Conservation (phyloP, 2,888 invertebrate species). For the Vannuccia rotundouncinata region DNA sequence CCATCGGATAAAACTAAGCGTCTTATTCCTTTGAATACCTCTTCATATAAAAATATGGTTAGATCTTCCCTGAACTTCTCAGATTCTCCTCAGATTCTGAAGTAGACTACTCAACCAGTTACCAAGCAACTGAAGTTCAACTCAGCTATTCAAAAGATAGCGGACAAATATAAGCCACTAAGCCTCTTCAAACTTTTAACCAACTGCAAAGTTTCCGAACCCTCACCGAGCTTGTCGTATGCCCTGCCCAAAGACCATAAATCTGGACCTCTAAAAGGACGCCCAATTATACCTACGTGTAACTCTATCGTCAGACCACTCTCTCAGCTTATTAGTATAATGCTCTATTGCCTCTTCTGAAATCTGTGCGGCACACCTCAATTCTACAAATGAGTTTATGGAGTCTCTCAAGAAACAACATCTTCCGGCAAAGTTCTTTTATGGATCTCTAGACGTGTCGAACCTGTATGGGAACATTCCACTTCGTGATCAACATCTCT, state of each 20-base stretch:
- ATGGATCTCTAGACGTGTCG: neutral
- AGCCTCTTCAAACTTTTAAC: neutral
- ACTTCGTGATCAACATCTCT: neutral
- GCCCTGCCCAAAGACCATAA: slow-evolving; percentile 4
- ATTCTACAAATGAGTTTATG: neutral
- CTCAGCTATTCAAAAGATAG: slow-evolving; percentile 2
- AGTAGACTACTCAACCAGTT: neutral
- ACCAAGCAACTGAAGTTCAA: slow-evolving; percentile 21
- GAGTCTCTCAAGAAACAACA: neutral
- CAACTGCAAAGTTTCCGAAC: neutral
- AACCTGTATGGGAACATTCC: neutral
- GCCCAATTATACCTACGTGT: neutral
- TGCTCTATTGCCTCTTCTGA: neutral
- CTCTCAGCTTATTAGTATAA: neutral
- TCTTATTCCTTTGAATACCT: too few species aligned
- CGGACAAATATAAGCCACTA: neutral
- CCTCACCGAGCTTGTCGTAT: neutral
- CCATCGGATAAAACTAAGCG: too few species aligned
- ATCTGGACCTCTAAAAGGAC: slow-evolving; percentile 7
- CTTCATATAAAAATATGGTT: too few species aligned
- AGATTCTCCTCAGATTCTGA: neutral
- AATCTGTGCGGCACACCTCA: neutral
- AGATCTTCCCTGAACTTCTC: neutral
- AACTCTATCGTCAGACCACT: slow-evolving; percentile 2
- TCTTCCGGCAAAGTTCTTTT: neutral